Evolutionary conservation across 2,888 invertebrate species (phyloP).

Genomic region (Mechanitis mazaeus): DNA sequence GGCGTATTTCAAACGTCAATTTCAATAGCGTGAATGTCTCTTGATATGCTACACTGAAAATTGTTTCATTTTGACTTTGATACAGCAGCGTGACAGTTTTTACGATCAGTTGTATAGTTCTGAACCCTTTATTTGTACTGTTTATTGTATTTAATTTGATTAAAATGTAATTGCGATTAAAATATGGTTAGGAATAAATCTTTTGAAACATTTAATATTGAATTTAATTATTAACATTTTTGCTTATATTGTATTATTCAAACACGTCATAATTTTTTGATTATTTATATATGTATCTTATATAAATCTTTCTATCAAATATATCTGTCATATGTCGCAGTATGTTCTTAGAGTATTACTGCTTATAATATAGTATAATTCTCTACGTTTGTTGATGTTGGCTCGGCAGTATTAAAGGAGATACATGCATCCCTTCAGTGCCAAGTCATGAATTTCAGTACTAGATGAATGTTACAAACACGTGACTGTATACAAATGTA

Average conservation of each 20-base stretch:
- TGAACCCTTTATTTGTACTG: background rate
- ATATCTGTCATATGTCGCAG: background rate
- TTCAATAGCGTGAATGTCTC: conserved; percentile 22
- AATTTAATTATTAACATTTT: too few species aligned
- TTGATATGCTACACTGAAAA: conserved; percentile 17
- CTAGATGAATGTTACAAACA: conserved; percentile 6
- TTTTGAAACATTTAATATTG: too few species aligned
- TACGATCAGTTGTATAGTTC: background rate
- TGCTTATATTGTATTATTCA: too few species aligned
- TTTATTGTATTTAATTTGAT: background rate
- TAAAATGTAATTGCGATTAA: too few species aligned
- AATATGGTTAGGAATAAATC: too few species aligned
- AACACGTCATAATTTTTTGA: too few species aligned
- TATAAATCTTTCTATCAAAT: background rate
- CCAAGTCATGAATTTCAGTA: conserved; percentile 24
- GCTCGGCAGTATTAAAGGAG: conserved; percentile 23
- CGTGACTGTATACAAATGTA: background rate
- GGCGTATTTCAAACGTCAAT: conserved; percentile 32
- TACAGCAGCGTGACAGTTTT: conserved; percentile 11
- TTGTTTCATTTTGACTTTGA: conserved; percentile 23
- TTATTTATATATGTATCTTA: background rate
- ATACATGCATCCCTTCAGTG: conserved; percentile 25
- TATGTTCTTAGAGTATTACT: conserved; percentile 5
- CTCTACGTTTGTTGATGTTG: conserved; percentile 20
- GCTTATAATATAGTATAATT: conserved; percentile 13